Percentiles rank a stretch among this genome's conserved stretches.
These are phyloP conservation scores for Musca domestica DNA, from an alignment of 1,140 invertebrate species.

Conservation along the genomic window DNA sequence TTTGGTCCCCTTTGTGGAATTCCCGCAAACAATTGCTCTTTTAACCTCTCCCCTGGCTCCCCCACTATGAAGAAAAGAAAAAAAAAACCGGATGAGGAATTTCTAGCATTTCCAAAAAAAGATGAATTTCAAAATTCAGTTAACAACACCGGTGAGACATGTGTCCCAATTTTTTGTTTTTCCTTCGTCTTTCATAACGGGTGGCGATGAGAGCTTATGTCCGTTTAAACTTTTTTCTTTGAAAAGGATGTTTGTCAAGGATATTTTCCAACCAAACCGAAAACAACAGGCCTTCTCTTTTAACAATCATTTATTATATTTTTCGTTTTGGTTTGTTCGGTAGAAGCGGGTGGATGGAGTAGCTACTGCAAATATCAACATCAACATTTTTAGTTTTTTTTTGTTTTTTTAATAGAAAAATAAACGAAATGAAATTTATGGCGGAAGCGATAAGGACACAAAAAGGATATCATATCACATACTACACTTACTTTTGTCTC, in stretches of 20 bases:
- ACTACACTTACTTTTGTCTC: too few relatives aligned
- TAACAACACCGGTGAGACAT: constrained; percentile 3
- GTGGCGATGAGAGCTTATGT: background rate
- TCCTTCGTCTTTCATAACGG: background rate
- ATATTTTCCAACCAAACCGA: too few relatives aligned
- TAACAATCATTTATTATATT: too few relatives aligned
- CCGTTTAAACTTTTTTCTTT: too few relatives aligned
- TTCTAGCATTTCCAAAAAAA: background rate
- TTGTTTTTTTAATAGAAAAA: constrained; percentile 21
- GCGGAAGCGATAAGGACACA: constrained; percentile 24
- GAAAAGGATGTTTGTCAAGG: too few relatives aligned
- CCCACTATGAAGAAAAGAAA: background rate
- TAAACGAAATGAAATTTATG: constrained; percentile 27
- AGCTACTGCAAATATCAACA: background rate
- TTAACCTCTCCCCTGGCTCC: too few relatives aligned
- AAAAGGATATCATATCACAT: background rate
- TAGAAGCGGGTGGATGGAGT: too few relatives aligned
- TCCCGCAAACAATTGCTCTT: too few relatives aligned
- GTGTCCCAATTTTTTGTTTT: background rate
- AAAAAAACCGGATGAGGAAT: background rate
- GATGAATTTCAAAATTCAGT: background rate
- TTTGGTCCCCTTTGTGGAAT: too few relatives aligned
- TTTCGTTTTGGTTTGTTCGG: too few relatives aligned
- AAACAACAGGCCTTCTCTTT: too few relatives aligned
- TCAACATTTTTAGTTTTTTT: constrained; percentile 18